A percentile compares a stretch with the other conserved stretches of the same genome.
These are phyloP conservation scores for Chouioia cunea DNA, from an alignment of 2,888 invertebrate genomes.

Conservation along the genomic window DNA sequence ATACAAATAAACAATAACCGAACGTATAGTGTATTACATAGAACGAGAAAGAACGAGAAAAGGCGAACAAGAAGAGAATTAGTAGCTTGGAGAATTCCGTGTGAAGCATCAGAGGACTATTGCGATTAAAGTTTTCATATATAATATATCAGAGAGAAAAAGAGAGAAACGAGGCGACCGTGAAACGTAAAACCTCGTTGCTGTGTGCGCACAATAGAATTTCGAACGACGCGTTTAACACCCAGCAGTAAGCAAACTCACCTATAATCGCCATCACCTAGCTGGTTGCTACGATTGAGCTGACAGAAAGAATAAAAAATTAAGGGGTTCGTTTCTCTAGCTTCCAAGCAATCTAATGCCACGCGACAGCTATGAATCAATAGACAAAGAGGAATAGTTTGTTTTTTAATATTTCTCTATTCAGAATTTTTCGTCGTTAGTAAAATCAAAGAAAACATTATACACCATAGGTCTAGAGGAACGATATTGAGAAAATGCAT, in stretches of 20 bases:
- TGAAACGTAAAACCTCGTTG: conserved; percentile 34
- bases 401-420: no score
- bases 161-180: conserved; percentile 2
- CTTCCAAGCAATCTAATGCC: conserved; percentile 13
- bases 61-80: no score
- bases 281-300: background rate
- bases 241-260: conserved; percentile 28
- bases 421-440: no score
- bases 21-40: no score
- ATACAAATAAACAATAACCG: no score
- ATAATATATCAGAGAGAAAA: background rate
- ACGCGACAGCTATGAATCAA: conserved; percentile 19
- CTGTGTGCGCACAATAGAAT: conserved; percentile 10
- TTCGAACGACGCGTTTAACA: conserved; percentile 31
- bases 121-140: no score
- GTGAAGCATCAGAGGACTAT: no score
- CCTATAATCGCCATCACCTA: conserved; percentile 26
- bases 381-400: background rate
- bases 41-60: no score
- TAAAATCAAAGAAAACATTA: conserved; percentile 2
- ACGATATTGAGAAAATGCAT: background rate
- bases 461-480: background rate
- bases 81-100: no score
- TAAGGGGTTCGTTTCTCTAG: conserved; percentile 5
- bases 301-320: conserved; percentile 4